Evolutionary conservation across 2,888 invertebrate genomes (phyloP), one percentile per base, ranked within the genome.

Genomic region (Syrista parreyssii): DNA sequence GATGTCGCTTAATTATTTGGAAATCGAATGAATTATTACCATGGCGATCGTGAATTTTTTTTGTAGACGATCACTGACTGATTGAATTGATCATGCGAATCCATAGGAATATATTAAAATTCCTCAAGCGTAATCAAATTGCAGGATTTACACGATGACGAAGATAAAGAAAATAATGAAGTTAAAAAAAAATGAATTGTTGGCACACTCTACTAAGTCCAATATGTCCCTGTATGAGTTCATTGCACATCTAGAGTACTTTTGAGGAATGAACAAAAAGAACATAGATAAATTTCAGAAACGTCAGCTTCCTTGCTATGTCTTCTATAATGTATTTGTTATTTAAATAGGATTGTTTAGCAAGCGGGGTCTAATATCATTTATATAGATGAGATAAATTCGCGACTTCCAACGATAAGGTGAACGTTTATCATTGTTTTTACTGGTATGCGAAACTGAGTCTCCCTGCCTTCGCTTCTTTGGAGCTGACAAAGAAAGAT

Each of bases 241-340:
- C 1, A 40, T 15, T 40, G 40, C 40, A 40, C 40, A 40, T 40
- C 40, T 15, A 40, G 40, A 75, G 30, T 32, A 69, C 30, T 30
- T 69, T 30, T 12, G 32, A 69, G 32, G 32, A 12, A 23, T 75
- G 35, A 35, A 35, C 15, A 69, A 75, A 75, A 68, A 71, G 32
- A 78, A 36, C 36, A 78, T 75, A 71, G 55, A 78, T 80, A 84
- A 83, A 82, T 86, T 85, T 85, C 81, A 84, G 82, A 81, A 85
- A 86, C 85, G 85, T 84, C 85, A 83, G 86, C 88, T 89, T 88
- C 89, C 88, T 85, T 86, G 82, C 86, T 78, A 86, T 82, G 89
- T 89, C 89, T 89, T 89, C 89, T 89, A 69, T 68, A 75, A 84
- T 86, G 83, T 85, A 85, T 87, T 88, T 87, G 84, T 88, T 89